Base-by-base conservation (phyloP, 2,113 vertebrate species). In the Labeo catla region DNA sequence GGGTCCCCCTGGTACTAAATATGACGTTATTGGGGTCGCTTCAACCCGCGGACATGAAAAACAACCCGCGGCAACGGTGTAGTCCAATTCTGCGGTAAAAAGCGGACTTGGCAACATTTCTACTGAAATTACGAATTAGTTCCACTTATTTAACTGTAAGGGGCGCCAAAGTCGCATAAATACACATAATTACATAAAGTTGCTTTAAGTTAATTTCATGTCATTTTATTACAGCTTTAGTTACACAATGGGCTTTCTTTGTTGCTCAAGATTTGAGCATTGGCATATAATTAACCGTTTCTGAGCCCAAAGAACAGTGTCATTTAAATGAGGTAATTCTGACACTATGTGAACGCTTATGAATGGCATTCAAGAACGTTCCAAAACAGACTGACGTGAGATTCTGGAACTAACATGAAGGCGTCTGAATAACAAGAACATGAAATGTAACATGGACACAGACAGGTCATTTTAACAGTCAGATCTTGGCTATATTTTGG, bases 391-490 rank as follows among this genome's bases (percentile, higher is more conserved):
- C 13, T 34, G 23, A 7, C 4, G 9, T 28, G 8, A 19, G 57
- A 59, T 43, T 63, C 57, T 65, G 11, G 16, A 23, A 65, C 2
- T 66, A 34, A 43, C n/a, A n/a, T 50, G 13, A 52, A 21, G 36
- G 61, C 49, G 74, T 3, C 8, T 54, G 50, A 54, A 21, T 36
- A 54, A 36, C n/a, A 6, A 74, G 19, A 76, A 68, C 19, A n/a
- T 74, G 68, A 72, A 84, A 57, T 3, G 76, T 21, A 81, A 87
- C 68, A 76, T 86, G 84, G 84, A 79, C 49, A 81, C 65, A 85
- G 34, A 63, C 81, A 63, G 12, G 34, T 45, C 66, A 81, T 68
- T 39, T 70, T 90, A 90, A 87, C 89, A 90, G 89, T 90, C 89
- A 85, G 76, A 65, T 84, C 52, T 83, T 83, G 72, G 85, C 47